phyloP scores from a whole-genome alignment of 2,113 vertebrate genomes.

The Callocephalon fimbriatum region DNA sequence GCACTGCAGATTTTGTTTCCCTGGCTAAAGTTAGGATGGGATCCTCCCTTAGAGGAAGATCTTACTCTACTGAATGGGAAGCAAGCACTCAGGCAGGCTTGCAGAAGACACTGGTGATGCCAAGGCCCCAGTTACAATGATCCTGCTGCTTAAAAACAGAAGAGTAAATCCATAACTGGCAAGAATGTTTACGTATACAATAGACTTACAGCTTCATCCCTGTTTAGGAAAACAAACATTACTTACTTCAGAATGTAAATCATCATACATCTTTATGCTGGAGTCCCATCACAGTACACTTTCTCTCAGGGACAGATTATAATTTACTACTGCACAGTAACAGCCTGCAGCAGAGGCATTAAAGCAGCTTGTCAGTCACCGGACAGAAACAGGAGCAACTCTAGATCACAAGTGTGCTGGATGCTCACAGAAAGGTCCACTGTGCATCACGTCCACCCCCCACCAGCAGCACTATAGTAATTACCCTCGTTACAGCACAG shows the following conservation, averaged over 20 bases:
- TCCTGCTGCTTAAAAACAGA: not conserved
- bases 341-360: not conserved
- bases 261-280: not conserved
- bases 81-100: not conserved
- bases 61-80: not conserved
- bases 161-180: not conserved
- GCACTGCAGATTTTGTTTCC: not conserved
- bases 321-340: not conserved
- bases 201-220: not conserved
- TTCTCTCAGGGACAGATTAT: not conserved
- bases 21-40: not conserved
- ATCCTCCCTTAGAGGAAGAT: not conserved
- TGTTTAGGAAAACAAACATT: not conserved
- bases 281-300: accelerated
- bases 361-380: not conserved
- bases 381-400: not conserved
- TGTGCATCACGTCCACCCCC: not conserved
- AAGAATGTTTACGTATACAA: not conserved
- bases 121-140: not conserved
- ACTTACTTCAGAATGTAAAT: not conserved
- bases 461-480: not conserved
- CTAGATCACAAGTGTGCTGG: not conserved
- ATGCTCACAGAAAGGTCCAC: not conserved
- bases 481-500: not conserved
- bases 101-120: not conserved